A percentile compares a stretch with the other conserved stretches of the same genome.
These are phyloP conservation scores for Drosophila nr. medialis DNA, from an alignment of 2,888 invertebrate species.

Conservation along the genomic window DNA sequence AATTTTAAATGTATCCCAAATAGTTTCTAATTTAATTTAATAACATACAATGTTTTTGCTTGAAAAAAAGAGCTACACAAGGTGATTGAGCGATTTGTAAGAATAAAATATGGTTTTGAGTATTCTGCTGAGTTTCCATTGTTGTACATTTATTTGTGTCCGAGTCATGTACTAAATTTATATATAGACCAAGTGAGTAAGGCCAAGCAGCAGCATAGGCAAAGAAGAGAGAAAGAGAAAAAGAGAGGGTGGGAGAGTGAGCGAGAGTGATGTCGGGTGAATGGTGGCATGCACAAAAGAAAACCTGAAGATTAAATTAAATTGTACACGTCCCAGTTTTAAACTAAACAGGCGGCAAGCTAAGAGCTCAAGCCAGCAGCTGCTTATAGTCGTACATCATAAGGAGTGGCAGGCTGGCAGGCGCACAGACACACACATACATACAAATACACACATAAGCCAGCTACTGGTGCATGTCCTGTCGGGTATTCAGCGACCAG, in stretches of 20 bases:
- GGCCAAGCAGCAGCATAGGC: not conserved
- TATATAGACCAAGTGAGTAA: conserved; percentile 38
- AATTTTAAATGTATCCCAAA: not conserved
- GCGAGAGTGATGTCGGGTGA: not conserved
- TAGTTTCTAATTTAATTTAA: conserved; percentile 1
- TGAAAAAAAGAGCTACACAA: not conserved
- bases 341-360: conserved; percentile 67
- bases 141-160: conserved; percentile 24
- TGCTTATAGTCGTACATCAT: conserved; percentile 69
- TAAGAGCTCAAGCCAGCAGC: conserved; percentile 50
- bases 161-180: conserved; percentile 63
- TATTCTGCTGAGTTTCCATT: conserved; percentile 7
- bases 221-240: not conserved
- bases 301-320: conserved; percentile 78
- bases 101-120: conserved; percentile 4
- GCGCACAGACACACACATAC: conserved; percentile 6
- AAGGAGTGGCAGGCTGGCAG: conserved; percentile 30
- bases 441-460: conserved; percentile 12
- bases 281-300: conserved; percentile 45
- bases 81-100: conserved; percentile 11
- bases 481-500: conserved; percentile 22
- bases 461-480: conserved; percentile 28
- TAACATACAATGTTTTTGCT: not conserved
- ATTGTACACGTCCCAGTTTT: conserved; percentile 78
- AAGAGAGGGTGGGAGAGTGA: not conserved